Conservation (phyloP, 2,113 vertebrate species). For the Epinephelus lanceolatus region DNA sequence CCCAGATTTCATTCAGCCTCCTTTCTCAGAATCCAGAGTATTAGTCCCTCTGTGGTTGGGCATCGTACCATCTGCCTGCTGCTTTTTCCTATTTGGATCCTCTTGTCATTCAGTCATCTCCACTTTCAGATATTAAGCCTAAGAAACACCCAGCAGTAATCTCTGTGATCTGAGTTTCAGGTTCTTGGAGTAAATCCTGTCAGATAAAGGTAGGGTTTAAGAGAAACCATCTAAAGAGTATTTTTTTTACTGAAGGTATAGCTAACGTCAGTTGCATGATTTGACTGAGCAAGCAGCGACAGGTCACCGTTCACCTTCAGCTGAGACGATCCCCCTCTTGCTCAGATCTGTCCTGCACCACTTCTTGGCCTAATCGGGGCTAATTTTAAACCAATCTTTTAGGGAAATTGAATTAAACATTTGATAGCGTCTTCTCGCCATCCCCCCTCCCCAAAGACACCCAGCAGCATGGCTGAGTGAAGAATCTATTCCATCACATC, state of each 20-base stretch:
- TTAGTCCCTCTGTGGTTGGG: not conserved
- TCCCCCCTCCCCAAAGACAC: not conserved
- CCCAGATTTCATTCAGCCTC: not conserved
- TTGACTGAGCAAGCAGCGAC: not conserved
- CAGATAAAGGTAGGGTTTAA: not conserved
- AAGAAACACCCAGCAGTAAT: not conserved
- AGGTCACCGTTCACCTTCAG: conserved; percentile 2
- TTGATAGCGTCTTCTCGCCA: not conserved
- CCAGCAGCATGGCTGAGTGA: not conserved
- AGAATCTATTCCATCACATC: conserved; percentile 20
- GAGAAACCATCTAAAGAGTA: not conserved
- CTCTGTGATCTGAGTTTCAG: not conserved
- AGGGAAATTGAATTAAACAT: conserved; percentile 29
- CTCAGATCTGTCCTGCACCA: not conserved
- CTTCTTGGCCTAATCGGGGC: not conserved
- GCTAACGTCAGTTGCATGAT: not conserved
- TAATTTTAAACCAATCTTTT: conserved; percentile 8
- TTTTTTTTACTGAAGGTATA: not conserved
- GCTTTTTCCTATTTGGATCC: not conserved
- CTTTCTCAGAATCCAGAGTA: conserved; percentile 1
- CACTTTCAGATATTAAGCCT: not conserved
- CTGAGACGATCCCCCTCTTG: not conserved
- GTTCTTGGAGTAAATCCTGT: not conserved
- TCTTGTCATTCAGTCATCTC: not conserved
- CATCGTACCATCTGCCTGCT: not conserved